Evolutionary conservation across 1,140 invertebrate species (phyloP).

Genomic region (Amyelois transitella): DNA sequence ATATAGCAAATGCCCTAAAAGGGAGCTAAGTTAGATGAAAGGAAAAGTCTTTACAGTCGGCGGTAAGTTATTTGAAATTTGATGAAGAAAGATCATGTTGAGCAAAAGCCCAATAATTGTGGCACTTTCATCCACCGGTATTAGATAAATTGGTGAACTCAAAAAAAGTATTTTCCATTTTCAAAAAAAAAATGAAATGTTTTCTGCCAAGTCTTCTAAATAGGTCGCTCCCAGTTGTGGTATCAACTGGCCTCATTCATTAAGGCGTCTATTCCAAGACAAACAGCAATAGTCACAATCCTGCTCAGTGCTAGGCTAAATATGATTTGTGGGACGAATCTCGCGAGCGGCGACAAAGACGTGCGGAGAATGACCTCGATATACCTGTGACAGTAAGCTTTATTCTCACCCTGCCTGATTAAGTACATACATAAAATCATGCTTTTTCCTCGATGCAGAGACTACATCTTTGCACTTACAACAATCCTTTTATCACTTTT

Average conservation of each 20-base stretch:
- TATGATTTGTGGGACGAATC: constrained; percentile 48
- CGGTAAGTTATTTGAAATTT: no score
- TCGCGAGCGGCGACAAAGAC: constrained; percentile 16
- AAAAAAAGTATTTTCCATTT: background rate
- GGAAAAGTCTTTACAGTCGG: no score
- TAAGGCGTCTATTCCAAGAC: constrained; percentile 26
- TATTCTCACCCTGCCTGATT: constrained; percentile 5
- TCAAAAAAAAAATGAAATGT: background rate
- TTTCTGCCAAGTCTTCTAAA: background rate
- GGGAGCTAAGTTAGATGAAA: no score
- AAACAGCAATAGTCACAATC: constrained; percentile 33
- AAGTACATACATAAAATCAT: constrained; percentile 6
- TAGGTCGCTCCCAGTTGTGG: constrained; percentile 14
- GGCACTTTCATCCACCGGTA: no score
- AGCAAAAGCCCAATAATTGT: no score
- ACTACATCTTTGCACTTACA: no score
- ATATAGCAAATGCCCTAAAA: no score
- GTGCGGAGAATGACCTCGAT: constrained; percentile 31
- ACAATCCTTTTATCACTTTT: no score
- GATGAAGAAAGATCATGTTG: no score
- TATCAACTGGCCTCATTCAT: constrained; percentile 18
- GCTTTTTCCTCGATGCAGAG: no score
- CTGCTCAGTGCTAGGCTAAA: constrained; percentile 33
- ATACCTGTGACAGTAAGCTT: constrained; percentile 7
- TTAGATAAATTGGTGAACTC: no score